These are phyloP conservation scores for Apeltes quadracus DNA, from an alignment of 2,113 vertebrate species.

Conservation along the genomic window DNA sequence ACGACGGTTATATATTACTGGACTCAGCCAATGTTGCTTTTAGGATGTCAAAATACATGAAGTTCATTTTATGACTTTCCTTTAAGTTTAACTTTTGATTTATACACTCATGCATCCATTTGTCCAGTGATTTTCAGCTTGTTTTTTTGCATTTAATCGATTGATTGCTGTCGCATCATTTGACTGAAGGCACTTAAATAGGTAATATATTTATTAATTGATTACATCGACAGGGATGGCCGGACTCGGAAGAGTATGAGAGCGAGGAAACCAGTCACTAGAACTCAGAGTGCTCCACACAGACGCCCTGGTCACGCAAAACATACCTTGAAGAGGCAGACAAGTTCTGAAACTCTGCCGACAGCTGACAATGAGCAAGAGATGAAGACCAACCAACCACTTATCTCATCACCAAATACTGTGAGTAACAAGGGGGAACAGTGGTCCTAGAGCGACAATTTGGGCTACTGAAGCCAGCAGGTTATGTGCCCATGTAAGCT, in stretches of 20 bases:
- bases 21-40: background rate
- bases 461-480: background rate
- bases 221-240: slow-evolving; percentile 28
- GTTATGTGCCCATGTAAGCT: background rate
- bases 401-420: slow-evolving; percentile 63
- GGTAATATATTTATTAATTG: background rate
- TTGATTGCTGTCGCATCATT: background rate
- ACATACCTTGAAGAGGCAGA: slow-evolving; percentile 64
- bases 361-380: slow-evolving; percentile 22
- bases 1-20: background rate
- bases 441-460: background rate
- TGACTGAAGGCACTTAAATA: background rate
- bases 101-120: background rate
- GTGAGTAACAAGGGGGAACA: slow-evolving; percentile 62
- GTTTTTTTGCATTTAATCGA: background rate
- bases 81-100: background rate
- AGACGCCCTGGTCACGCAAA: slow-evolving; percentile 63
- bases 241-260: slow-evolving; percentile 31
- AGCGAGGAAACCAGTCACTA: slow-evolving; percentile 75
- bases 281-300: slow-evolving; percentile 89
- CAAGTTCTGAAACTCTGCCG: slow-evolving; percentile 59
- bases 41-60: background rate
- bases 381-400: slow-evolving; percentile 33
- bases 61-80: background rate
- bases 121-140: background rate